Evolutionary conservation across 53 echinoderm and acorn worm species (phyloP).

Genomic region (Echinarachnius parma): DNA sequence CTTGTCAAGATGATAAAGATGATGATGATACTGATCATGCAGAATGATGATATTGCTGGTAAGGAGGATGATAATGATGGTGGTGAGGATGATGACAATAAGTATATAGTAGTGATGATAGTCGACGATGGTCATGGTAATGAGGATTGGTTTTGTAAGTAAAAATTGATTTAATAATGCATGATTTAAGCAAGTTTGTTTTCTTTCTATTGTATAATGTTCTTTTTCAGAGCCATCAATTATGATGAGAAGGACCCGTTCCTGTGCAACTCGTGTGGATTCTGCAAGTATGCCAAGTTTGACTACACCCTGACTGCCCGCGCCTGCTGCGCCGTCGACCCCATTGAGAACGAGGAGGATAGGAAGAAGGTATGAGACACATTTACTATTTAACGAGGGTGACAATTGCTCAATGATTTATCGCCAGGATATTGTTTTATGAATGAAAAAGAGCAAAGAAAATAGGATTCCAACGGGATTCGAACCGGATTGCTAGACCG

Average conservation of each 20-base stretch:
- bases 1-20: too few species aligned
- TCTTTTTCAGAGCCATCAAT: constrained; percentile 78
- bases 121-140: too few species aligned
- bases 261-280: constrained; percentile 95
- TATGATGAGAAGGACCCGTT: constrained; percentile 99
- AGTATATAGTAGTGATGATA: too few species aligned
- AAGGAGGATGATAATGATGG: too few species aligned
- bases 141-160: too few species aligned
- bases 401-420: background rate
- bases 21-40: too few species aligned
- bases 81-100: too few species aligned
- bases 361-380: constrained; percentile 77
- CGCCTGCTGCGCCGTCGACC: constrained; percentile 98
- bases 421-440: background rate
- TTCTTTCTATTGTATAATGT: constrained; percentile 1
- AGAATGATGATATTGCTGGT: too few species aligned
- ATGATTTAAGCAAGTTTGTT: background rate
- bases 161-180: too few species aligned
- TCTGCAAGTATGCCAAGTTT: constrained; percentile 99
- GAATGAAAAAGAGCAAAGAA: too few species aligned
- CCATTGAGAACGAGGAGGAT: constrained; percentile 96
- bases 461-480: too few species aligned
- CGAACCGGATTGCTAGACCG: too few species aligned
- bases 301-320: constrained; percentile 99
- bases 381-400: background rate